Evolutionary conservation across 64 coral and sea anemone genomes (phyloP).

Genomic region (Platygyra sinensis): DNA sequence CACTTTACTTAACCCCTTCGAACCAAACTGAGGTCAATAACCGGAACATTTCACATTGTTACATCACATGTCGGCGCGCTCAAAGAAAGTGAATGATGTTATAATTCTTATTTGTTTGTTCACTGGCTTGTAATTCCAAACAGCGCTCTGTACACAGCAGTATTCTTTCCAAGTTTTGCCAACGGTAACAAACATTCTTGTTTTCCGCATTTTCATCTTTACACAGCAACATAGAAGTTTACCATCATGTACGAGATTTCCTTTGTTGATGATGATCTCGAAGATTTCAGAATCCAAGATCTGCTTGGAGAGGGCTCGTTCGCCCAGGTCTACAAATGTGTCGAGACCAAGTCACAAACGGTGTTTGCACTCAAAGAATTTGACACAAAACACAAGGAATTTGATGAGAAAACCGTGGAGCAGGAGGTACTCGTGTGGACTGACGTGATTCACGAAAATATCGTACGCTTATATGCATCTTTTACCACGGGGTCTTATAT

Average conservation of each 20-base stretch:
- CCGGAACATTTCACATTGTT: neutral
- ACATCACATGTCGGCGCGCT: neutral
- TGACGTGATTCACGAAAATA: constrained; percentile 75
- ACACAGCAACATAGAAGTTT: neutral
- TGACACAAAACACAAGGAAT: constrained; percentile 73
- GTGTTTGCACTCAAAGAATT: constrained; percentile 93
- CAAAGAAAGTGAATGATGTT: neutral
- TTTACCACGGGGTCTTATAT: constrained; percentile 72
- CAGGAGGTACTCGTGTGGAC: constrained; percentile 81
- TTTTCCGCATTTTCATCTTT: neutral
- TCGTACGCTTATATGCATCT: constrained; percentile 77
- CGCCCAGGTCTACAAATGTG: constrained; percentile 87
- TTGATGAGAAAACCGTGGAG: constrained; percentile 70
- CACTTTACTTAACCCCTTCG: neutral
- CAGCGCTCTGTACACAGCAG: neutral
- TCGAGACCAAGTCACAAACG: constrained; percentile 71
- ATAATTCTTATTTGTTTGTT: constrained; percentile 3
- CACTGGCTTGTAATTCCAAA: constrained; percentile 5
- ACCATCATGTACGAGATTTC: constrained; percentile 21
- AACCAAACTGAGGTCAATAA: neutral
- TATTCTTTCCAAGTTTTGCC: neutral
- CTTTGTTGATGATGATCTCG: constrained; percentile 42
- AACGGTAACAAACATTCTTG: neutral
- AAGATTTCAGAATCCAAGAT: constrained; percentile 81
- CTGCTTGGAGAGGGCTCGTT: constrained; percentile 88